Percentiles rank a stretch among this genome's conserved stretches.
These are phyloP conservation scores for Phylloscopus collybita DNA, from an alignment of 2,797 vertebrate genomes.

Conservation along the genomic window DNA sequence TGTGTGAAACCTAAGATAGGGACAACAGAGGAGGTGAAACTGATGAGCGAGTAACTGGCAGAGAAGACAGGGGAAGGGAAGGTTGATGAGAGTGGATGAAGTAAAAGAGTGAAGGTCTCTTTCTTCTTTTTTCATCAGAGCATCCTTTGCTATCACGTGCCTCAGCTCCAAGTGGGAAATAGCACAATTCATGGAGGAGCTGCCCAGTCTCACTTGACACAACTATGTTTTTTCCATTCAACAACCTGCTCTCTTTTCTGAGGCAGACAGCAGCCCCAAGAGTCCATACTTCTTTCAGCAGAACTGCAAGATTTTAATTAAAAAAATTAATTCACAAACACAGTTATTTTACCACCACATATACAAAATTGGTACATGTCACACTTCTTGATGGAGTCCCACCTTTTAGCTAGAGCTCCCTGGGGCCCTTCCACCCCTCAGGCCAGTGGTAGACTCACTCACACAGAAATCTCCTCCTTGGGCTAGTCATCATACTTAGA, in stretches of 20 bases:
- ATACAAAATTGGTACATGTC: not conserved
- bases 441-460: fast-evolving
- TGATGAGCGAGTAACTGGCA: not conserved
- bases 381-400: not conserved
- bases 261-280: not conserved
- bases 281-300: not conserved
- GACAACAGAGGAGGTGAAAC: not conserved
- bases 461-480: not conserved
- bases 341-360: not conserved
- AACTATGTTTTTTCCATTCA: not conserved
- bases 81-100: not conserved
- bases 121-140: not conserved
- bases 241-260: not conserved
- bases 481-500: not conserved
- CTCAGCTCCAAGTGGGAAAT: not conserved
- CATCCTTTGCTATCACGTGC: not conserved
- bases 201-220: not conserved
- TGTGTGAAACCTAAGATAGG: not conserved
- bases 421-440: not conserved
- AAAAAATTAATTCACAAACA: not conserved
- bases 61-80: not conserved
- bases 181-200: not conserved
- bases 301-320: not conserved
- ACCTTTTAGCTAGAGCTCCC: not conserved
- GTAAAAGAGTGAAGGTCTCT: not conserved